Base-by-base conservation (phyloP, 2,888 invertebrate genomes). In the Caenorhabditis virilis region DNA sequence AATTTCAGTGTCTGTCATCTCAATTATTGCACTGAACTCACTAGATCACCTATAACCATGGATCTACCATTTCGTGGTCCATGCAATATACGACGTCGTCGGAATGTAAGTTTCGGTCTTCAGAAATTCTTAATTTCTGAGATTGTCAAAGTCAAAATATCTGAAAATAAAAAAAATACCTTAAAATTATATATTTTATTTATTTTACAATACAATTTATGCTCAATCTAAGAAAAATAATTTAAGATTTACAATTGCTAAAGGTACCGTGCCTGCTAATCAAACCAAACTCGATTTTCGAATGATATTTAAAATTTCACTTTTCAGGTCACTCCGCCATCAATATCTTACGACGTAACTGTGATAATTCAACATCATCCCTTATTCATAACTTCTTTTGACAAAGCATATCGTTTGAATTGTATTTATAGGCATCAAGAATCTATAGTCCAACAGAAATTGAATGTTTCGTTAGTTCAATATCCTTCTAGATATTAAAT, bases 351-450 rank as follows among this genome's bases (percentile, higher is more conserved):
- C 56, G 72, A 72, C 23, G 72, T 74, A 7, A 73, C 76, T 3
- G 73, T 81, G 4, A 71, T 81, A 33, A 72, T 79, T 6, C 78
- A 82, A 57, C 77, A 78, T 39, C 82, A 82, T 57, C 78, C 72
- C 2, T 47, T 79, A n/a, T 77, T 82, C 51, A 67, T 82, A 36
- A 82, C 82, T 1, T 61, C 69, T 0, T 69, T 60, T 23, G 72
- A 72, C 30, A 60, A 69, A 25, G 72, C 72, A 4, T 72, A 72
- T 38, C 66, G 69, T 6, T 52, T 82, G 26, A 74, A 75, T 41
- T 82, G 82, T 43, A 72, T 82, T 59, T 82, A 82, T 58, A 56
- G 76, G 59, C 64, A 73, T 43, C 45, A 52, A 13, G 64, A 54
- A 22, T 57, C 65, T 20, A 48, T 39, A 7, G 51, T 79, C 23